Evolutionary conservation across 2,113 vertebrate genomes (phyloP).

Genomic region (Rana temporaria): DNA sequence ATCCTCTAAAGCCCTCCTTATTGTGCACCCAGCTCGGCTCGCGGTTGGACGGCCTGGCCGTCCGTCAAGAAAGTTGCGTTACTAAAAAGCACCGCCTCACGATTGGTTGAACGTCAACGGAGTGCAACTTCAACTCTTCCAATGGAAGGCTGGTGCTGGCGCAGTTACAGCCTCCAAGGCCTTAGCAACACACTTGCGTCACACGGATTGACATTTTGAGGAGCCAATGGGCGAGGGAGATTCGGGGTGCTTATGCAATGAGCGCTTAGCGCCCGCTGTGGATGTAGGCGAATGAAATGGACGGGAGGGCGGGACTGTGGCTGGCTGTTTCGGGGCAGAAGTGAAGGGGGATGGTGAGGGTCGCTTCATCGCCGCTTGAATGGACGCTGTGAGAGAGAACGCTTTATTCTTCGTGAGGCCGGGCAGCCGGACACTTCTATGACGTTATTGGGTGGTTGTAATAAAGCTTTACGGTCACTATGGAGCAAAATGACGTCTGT

Average conservation of each 20-base stretch:
- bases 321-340: constrained; percentile 50
- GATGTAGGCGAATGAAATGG: neutral
- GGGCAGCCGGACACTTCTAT: neutral
- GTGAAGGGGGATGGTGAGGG: constrained; percentile 13
- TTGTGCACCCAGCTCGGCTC: neutral
- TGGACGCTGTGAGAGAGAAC: neutral
- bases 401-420: neutral
- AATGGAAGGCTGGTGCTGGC: constrained; percentile 19
- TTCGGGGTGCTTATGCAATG: neutral
- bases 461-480: neutral
- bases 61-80: constrained; percentile 2
- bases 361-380: constrained; percentile 10
- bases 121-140: constrained; percentile 54
- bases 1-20: neutral
- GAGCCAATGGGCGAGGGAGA: neutral
- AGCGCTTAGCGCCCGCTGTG: neutral
- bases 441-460: neutral
- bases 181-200: constrained; percentile 47
- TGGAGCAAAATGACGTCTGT: neutral
- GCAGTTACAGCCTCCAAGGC: constrained; percentile 34
- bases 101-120: constrained; percentile 29
- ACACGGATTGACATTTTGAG: neutral
- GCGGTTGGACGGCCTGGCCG: neutral
- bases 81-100: neutral
- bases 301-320: neutral